Evolutionary conservation across 1,140 invertebrate genomes (phyloP).

Genomic region (Macrotrachela quadricornifera): DNA sequence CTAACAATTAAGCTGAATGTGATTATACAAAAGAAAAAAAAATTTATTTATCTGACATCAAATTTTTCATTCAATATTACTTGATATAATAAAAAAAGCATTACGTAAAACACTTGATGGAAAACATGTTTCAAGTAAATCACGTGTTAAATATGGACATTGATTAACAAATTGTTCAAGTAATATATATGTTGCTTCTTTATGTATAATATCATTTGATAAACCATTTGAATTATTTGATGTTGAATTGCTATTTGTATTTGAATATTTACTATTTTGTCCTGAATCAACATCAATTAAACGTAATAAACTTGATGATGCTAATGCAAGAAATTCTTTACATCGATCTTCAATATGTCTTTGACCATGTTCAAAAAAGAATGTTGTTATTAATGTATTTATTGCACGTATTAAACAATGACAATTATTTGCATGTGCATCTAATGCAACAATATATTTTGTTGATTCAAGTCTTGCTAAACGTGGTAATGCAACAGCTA

Average conservation of each 20-base stretch:
- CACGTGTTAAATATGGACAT: slow-evolving; percentile 88
- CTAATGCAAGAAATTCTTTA: slow-evolving; percentile 89
- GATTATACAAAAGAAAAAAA: too few species aligned
- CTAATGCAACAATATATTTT: slow-evolving; percentile 48
- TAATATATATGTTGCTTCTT: slow-evolving; percentile 83
- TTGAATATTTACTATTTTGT: slow-evolving; percentile 65
- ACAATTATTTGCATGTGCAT: slow-evolving; percentile 77
- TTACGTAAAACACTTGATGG: slow-evolving; percentile 79
- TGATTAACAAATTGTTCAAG: slow-evolving; percentile 75
- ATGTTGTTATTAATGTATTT: slow-evolving; percentile 77
- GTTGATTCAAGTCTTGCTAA: slow-evolving; percentile 71
- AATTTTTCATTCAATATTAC: too few species aligned
- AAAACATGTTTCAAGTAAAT: slow-evolving; percentile 87
- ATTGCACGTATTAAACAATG: slow-evolving; percentile 75
- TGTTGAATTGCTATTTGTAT: not conserved
- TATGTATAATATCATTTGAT: slow-evolving; percentile 58
- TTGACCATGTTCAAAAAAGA: slow-evolving; percentile 84
- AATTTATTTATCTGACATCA: too few species aligned
- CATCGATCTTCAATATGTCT: slow-evolving; percentile 47
- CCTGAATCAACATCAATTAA: slow-evolving; percentile 36
- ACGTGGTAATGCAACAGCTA: slow-evolving; percentile 87
- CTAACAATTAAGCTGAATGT: too few species aligned
- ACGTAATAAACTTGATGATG: slow-evolving; percentile 74
- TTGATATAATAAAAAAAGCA: too few species aligned
- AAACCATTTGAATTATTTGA: not conserved